Conservation (phyloP, 2,888 invertebrate species). For the Drosophila vallismaia region DNA sequence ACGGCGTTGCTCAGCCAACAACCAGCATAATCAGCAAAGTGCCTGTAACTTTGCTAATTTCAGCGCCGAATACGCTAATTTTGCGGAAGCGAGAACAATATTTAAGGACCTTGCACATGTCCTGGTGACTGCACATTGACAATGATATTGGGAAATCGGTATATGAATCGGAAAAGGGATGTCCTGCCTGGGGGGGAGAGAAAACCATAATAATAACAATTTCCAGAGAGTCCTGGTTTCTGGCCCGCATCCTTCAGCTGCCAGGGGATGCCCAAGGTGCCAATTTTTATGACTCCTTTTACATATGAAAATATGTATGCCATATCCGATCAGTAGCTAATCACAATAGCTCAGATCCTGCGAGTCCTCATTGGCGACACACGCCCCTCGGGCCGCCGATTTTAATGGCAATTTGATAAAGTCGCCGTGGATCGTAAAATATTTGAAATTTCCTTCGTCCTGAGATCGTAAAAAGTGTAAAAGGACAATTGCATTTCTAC, state of each 20-base stretch:
- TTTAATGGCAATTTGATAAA: constrained; percentile 43
- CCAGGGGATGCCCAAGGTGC: constrained; percentile 29
- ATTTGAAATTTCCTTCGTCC: constrained; percentile 9
- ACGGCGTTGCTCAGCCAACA: not conserved
- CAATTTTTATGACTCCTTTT: constrained; percentile 31
- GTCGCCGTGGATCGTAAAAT: constrained; percentile 24
- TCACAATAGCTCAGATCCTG: constrained; percentile 22
- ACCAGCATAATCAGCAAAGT: constrained; percentile 34
- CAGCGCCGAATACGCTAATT: constrained; percentile 37
- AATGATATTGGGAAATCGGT: constrained; percentile 20
- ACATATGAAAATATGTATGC: too few relatives aligned
- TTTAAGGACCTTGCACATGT: constrained; percentile 18
- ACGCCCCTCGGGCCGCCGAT: constrained; percentile 29
- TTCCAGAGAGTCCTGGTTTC: too few relatives aligned
- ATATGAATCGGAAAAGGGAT: not conserved
- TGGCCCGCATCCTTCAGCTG: constrained; percentile 38
- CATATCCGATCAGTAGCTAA: constrained; percentile 27
- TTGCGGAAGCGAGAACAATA: not conserved
- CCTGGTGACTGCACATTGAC: constrained; percentile 27
- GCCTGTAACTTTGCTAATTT: constrained; percentile 22
- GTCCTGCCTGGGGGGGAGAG: not conserved
- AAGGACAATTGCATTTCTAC: constrained; percentile 15
- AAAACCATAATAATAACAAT: not conserved
- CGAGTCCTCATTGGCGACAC: constrained; percentile 10
- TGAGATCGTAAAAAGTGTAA: constrained; percentile 21